A percentile compares a stretch with the other conserved stretches of the same genome.
Conservation (phyloP, 37 sponge, comb jelly and placozoan genomes). For the Aplysina aerophoba region DNA sequence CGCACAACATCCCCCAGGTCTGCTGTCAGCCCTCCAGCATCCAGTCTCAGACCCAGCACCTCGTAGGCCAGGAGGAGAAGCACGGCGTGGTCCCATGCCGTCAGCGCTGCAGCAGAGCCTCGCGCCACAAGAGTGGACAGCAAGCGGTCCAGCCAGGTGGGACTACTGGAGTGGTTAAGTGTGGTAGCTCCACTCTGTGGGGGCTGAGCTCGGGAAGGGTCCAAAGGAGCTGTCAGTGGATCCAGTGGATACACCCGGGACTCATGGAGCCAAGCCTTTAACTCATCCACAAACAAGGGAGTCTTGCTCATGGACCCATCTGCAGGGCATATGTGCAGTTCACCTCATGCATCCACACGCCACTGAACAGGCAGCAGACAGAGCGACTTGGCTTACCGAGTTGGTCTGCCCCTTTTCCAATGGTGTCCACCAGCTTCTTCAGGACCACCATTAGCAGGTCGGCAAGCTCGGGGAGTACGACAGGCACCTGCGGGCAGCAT, state of each 20-base stretch:
- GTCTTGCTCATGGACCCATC: constrained; percentile 1
- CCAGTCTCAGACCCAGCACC: background rate
- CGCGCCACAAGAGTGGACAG: background rate
- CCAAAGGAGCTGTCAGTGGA: too few relatives aligned
- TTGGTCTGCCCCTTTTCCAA: constrained; percentile 1
- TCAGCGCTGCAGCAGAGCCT: background rate
- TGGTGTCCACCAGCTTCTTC: constrained; percentile 38
- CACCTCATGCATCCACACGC: too few relatives aligned
- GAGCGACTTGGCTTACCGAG: constrained; percentile 34
- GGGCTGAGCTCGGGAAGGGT: too few relatives aligned
- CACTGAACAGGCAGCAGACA: background rate
- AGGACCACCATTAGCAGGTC: constrained; percentile 75
- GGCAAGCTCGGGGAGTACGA: constrained; percentile 63
- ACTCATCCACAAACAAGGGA: background rate
- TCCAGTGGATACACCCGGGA: background rate
- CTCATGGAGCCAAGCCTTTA: background rate
- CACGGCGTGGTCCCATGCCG: background rate
- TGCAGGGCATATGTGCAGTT: background rate
- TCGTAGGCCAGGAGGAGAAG: constrained; percentile 2
- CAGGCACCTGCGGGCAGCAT: constrained; percentile 39
- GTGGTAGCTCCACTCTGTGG: too few relatives aligned
- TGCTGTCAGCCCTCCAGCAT: too few relatives aligned
- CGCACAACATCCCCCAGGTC: background rate
- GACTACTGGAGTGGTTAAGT: background rate
- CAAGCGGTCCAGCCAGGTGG: background rate